Conservation (phyloP, 2,113 vertebrate genomes). For the Chloropsis cyanopogon region DNA sequence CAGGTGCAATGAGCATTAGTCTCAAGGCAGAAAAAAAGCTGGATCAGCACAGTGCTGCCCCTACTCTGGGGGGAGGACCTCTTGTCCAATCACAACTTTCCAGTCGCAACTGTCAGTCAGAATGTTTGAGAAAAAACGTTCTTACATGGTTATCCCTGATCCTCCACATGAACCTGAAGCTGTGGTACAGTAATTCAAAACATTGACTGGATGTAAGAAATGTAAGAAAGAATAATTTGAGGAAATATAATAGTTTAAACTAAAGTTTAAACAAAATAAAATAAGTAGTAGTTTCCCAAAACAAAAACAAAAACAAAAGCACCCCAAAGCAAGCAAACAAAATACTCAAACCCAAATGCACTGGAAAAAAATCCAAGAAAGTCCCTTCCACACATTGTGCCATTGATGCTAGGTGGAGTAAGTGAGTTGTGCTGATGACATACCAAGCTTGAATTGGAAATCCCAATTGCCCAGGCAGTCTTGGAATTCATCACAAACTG, state of each 20-base stretch:
- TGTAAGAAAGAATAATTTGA: not conserved
- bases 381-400: not conserved
- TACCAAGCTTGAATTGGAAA: not conserved
- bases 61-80: not conserved
- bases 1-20: not conserved
- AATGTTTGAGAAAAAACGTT: not conserved
- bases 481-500: not conserved
- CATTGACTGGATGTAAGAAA: not conserved
- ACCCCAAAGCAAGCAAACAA: not conserved
- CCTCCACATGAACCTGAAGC: not conserved
- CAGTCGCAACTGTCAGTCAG: not conserved
- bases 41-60: not conserved
- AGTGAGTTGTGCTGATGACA: not conserved
- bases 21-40: not conserved
- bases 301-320: not conserved
- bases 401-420: not conserved
- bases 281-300: not conserved
- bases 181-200: not conserved
- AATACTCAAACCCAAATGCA: not conserved
- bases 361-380: not conserved
- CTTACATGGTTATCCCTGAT: not conserved
- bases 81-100: not conserved
- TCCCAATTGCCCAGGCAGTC: not conserved
- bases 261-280: not conserved
- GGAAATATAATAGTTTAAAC: not conserved